Evolutionary conservation across 1,140 invertebrate genomes (phyloP), one percentile per base, ranked within the genome.

Genomic region (Heliconius congener): DNA sequence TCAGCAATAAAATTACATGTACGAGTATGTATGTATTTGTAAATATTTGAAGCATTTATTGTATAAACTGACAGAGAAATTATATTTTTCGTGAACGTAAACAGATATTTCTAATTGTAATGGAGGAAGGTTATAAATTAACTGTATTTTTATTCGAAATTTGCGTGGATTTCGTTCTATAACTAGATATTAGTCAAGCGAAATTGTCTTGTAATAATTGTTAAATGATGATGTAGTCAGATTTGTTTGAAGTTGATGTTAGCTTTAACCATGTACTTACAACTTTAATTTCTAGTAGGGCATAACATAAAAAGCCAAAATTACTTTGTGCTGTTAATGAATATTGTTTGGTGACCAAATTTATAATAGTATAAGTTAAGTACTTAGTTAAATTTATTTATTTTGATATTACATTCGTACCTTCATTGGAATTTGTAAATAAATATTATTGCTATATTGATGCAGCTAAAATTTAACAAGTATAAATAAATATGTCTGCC

Each of bases 401-500:
- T 91, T 92, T 90, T 91, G 89, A 92, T 88, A 91, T 92, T 91
- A 89, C 86, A 91, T 91, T 89, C 78, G 85, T 89, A 90, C 85
- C 88, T 93, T 92, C 86, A 88, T 86, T 90, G 84, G 85, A 91
- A 91, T 89, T 86, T 94, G 91, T 93, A 93, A 90, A 94, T 93
- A 93, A 87, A 88, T 87, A 89, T 88, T 81, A 91, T 86, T 90
- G 91, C 91, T 93, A 90, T 89, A 89, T 90, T 90, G 87, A 91
- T 85, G 87, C 89, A 90, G 92, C 92, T 94, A 90, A 92, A 88
- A 86, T 92, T 94, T 92, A 91, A 93, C 90, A 85, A 92, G 89
- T 93, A 93, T 92, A 87, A 94, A 94, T 93, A 93, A 93, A 94
- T 91, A 93, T 93, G 91, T 94, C 93, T 94, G 93, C 93, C 93